A percentile compares a stretch with the other conserved stretches of the same genome.
phyloP scores from a whole-genome alignment of 2,113 vertebrate genomes.

The Notothenia rossii region DNA sequence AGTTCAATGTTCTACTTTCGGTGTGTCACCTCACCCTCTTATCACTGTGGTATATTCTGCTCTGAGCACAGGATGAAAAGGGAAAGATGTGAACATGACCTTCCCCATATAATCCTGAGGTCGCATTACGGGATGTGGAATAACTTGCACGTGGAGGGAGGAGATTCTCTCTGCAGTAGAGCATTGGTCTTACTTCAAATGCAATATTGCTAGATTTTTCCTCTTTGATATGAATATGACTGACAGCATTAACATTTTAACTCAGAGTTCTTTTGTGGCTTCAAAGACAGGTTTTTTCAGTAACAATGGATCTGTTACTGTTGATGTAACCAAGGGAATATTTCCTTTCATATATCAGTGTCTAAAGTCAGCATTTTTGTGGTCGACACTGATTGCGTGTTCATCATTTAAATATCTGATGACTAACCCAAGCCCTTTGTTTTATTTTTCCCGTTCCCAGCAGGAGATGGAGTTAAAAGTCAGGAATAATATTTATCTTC shows the following conservation, averaged over 20 bases:
- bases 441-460: conserved; percentile 34
- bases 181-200: conserved; percentile 4
- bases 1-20: conserved; percentile 36
- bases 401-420: conserved; percentile 51
- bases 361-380: conserved; percentile 1
- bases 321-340: neutral
- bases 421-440: conserved; percentile 18
- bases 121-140: conserved; percentile 22
- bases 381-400: conserved; percentile 14
- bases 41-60: neutral
- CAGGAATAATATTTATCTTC: conserved; percentile 48
- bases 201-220: neutral
- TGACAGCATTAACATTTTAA: neutral
- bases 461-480: conserved; percentile 40
- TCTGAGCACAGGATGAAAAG: conserved; percentile 11
- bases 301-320: neutral
- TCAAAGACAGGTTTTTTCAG: neutral
- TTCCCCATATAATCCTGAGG: conserved; percentile 17
- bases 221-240: neutral
- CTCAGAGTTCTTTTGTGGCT: neutral
- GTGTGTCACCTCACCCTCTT: conserved; percentile 29
- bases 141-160: neutral
- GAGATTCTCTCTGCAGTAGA: neutral
- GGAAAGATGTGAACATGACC: conserved; percentile 36
- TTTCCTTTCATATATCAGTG: conserved; percentile 24